Base-by-base conservation (phyloP, 1,140 invertebrate species). In the Cecropterus lyciades region DNA sequence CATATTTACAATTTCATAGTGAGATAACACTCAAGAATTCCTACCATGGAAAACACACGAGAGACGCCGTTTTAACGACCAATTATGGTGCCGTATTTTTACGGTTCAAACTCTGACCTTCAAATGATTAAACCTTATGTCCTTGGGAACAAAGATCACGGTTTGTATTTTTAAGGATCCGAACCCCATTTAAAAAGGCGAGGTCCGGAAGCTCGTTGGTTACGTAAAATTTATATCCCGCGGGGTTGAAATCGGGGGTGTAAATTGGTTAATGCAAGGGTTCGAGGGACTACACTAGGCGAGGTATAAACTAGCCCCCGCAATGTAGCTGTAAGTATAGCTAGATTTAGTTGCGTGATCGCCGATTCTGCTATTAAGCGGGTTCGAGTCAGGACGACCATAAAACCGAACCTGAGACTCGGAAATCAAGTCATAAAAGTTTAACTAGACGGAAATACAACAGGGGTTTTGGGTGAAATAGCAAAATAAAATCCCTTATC, bases 261-360 rank as follows among this genome's bases (percentile, higher is more conserved):
- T 84, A 86, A 89, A 89, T 87, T 87, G 85, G 83, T 85, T 86
- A 87, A 87, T 87, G 84, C 83, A 83, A 78, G 81, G 79, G 82
- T 77, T 74, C 72, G 52, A 67, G 9, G 48, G 37, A 30, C 49
- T 64, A 37, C 53, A 51, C 62, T 53, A 56, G 62, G 49, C 42
- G 64, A 68, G 62, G 40, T 64, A 59, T 64, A 68, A 60, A 69
- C 63, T 66, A 45, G 56, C 51, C 46, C 62, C 48, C 40, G 60
- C 65, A 62, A 62, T 16, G 53, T 57, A 20, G 53, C n/a, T 57
- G 53, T 53, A 53, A 57, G 53, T 42, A 42, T 45, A 24, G 53
- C 40, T 67, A 60, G 33, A 59, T 60, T 67, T 40, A 52, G 57
- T 65, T 67, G 53, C 53, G 53, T 57, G 53, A 57, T 57, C 53